Conservation (phyloP, 2,888 invertebrate genomes). For the Geophilus truncorum region DNA sequence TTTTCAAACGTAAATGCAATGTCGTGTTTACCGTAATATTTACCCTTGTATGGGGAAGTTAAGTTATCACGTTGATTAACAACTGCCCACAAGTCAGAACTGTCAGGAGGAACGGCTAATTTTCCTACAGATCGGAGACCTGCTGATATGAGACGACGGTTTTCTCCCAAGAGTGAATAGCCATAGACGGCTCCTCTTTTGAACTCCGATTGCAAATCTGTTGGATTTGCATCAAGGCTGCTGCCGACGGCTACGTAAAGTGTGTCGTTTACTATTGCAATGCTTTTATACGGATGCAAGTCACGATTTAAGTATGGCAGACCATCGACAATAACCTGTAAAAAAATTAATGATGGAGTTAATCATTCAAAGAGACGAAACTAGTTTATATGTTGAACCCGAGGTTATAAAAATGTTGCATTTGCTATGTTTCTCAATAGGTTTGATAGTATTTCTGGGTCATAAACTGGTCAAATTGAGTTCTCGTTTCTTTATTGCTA, state of each 20-base stretch:
- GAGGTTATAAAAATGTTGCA: too few relatives aligned
- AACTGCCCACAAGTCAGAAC: constrained; percentile 15
- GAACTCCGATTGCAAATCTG: not conserved
- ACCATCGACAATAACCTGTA: not conserved
- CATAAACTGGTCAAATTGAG: too few relatives aligned
- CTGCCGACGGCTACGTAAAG: constrained; percentile 25
- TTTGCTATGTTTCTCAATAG: too few relatives aligned
- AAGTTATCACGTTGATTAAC: constrained; percentile 28
- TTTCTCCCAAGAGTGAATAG: not conserved
- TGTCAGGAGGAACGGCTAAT: constrained; percentile 6
- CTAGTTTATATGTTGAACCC: not conserved
- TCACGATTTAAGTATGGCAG: not conserved
- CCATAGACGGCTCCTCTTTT: constrained; percentile 25
- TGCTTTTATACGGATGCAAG: constrained; percentile 1
- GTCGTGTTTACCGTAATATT: constrained; percentile 9
- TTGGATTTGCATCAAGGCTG: not conserved
- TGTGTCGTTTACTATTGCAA: not conserved
- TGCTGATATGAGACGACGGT: not conserved
- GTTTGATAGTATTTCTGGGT: too few relatives aligned
- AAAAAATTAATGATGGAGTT: not conserved
- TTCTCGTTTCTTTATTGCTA: too few relatives aligned
- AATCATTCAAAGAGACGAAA: too few relatives aligned
- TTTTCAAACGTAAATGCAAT: not conserved
- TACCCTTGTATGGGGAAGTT: not conserved
- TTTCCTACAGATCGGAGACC: constrained; percentile 9